Evolutionary conservation across 2,113 vertebrate species (phyloP).

Genomic region (Phocoena sinus): DNA sequence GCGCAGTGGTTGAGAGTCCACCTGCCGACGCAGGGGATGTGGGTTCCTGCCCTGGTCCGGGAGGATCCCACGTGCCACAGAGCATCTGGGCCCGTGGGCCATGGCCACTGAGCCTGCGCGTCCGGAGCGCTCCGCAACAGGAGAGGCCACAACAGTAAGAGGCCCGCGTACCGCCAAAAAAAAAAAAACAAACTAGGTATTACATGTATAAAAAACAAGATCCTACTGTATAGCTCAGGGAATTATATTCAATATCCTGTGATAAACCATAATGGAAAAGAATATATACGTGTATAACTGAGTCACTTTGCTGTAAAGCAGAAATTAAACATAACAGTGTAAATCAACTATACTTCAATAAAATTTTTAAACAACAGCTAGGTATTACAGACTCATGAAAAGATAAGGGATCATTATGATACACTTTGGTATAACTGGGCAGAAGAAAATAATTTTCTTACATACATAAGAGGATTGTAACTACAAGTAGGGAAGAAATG

Average conservation of each 20-base stretch:
- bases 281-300: not conserved
- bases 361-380: not conserved
- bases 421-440: not conserved
- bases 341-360: not conserved
- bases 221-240: not conserved
- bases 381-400: not conserved
- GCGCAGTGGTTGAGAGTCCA: too few relatives aligned
- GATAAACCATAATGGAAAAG: not conserved
- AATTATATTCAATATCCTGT: not conserved
- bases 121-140: too few relatives aligned
- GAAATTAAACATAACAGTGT: not conserved
- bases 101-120: too few relatives aligned
- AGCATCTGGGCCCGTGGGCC: too few relatives aligned
- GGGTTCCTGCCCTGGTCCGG: fast-evolving
- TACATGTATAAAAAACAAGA: not conserved
- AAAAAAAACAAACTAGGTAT: not conserved
- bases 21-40: too few relatives aligned
- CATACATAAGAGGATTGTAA: not conserved
- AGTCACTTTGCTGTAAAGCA: not conserved
- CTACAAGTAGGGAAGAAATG: not conserved
- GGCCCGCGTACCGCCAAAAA: too few relatives aligned
- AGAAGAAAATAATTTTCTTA: not conserved
- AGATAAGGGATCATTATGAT: not conserved
- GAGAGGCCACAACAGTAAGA: too few relatives aligned
- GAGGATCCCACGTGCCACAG: too few relatives aligned